Percentiles rank a stretch among this genome's conserved stretches.
phyloP scores from a whole-genome alignment of 2,113 vertebrate species.

The Picathartes gymnocephalus region DNA sequence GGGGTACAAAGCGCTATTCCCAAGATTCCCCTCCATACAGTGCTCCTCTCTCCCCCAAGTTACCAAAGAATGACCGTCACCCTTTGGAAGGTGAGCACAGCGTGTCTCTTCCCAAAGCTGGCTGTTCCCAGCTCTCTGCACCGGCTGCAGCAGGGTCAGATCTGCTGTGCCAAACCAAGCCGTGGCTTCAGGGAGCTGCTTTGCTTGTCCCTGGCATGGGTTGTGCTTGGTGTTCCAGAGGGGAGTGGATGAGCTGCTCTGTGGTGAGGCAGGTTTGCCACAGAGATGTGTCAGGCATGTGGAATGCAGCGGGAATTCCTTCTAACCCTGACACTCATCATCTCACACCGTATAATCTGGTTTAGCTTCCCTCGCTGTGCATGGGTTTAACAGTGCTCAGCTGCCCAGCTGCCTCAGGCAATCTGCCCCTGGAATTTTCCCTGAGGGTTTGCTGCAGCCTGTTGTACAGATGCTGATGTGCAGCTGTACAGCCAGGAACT shows the following conservation, averaged over 20 bases:
- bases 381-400: background rate
- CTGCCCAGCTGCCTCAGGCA: background rate
- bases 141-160: background rate
- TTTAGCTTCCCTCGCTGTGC: background rate
- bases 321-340: background rate
- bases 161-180: background rate
- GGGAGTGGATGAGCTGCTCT: background rate
- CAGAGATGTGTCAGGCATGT: background rate
- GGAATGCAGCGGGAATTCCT: background rate
- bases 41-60: conserved; percentile 79
- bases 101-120: conserved; percentile 29
- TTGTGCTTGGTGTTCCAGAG: background rate
- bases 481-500: background rate
- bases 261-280: background rate
- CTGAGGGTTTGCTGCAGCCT: background rate
- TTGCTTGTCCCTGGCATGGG: background rate
- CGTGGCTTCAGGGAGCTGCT: background rate
- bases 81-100: conserved; percentile 81
- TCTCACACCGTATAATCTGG: background rate
- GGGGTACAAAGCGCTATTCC: conserved; percentile 79
- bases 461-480: background rate
- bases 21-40: conserved; percentile 77
- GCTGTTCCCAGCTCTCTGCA: background rate
- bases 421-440: accelerated
- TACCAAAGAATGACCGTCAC: conserved; percentile 79